Conservation (phyloP, 1,140 invertebrate species). For the Leptoteleia sp. region DNA sequence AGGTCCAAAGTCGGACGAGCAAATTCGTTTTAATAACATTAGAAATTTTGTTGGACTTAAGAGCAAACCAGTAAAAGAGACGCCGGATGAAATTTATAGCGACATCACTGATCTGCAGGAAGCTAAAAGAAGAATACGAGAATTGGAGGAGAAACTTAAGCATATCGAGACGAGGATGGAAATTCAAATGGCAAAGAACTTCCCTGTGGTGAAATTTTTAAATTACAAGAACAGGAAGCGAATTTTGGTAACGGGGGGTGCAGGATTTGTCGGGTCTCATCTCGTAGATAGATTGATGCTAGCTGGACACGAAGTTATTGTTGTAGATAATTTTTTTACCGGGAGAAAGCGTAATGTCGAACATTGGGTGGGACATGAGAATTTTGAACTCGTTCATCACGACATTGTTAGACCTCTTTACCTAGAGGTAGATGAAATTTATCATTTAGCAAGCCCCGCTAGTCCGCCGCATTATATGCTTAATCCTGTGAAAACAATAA, state of each 20-base stretch:
- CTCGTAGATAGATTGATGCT: constrained; percentile 97
- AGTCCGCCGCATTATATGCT: constrained; percentile 99
- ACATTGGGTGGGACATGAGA: constrained; percentile 99
- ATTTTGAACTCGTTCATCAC: constrained; percentile 99
- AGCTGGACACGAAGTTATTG: constrained; percentile 98
- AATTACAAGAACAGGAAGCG: constrained; percentile 95
- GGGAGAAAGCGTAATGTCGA: constrained; percentile 98
- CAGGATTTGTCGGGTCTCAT: constrained; percentile 99
- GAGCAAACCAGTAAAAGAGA: constrained; percentile 34
- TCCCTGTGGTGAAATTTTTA: constrained; percentile 94
- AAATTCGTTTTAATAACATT: constrained; percentile 26
- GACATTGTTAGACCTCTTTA: constrained; percentile 99
- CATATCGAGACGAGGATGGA: constrained; percentile 83
- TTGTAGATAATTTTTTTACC: constrained; percentile 99
- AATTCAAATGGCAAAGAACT: constrained; percentile 88
- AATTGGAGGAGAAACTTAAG: constrained; percentile 87
- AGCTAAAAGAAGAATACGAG: constrained; percentile 84
- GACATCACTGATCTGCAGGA: constrained; percentile 82
- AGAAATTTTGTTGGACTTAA: constrained; percentile 47
- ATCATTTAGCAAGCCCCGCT: constrained; percentile 91
- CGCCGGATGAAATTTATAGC: constrained; percentile 63
- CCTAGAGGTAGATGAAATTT: constrained; percentile 97
- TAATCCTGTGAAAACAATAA: constrained; percentile 99
- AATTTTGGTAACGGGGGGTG: constrained; percentile 97
- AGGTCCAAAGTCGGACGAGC: constrained; percentile 24